Percentiles rank a stretch among this genome's conserved stretches.
Evolutionary conservation across 2,797 vertebrate species (phyloP).

Genomic region (Ctenosaura bakeri): DNA sequence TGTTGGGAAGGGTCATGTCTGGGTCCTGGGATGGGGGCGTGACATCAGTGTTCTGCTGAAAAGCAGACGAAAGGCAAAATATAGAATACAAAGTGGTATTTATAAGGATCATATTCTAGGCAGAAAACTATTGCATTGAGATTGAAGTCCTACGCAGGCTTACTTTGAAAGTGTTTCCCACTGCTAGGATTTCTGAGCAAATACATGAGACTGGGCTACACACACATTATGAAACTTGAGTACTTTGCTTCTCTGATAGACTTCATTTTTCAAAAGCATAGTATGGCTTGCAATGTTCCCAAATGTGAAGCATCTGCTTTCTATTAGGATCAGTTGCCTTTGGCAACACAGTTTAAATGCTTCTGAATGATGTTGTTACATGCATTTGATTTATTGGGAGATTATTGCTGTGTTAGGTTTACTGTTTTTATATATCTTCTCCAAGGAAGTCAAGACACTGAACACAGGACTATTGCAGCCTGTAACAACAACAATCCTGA

Average conservation of each 20-base stretch:
- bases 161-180: neutral
- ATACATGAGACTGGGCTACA: neutral
- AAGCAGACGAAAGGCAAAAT: neutral
- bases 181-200: neutral
- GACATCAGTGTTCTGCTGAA: neutral
- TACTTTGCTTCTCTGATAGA: neutral
- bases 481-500: neutral
- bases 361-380: neutral
- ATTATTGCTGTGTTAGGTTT: neutral
- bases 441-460: neutral
- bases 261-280: slow-evolving; percentile 7
- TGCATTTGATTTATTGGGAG: neutral
- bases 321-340: neutral
- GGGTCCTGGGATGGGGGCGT: too few species aligned
- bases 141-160: neutral
- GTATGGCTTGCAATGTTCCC: neutral
- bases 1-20: too few species aligned
- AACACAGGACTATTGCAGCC: neutral
- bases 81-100: neutral
- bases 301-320: neutral
- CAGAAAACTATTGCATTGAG: neutral
- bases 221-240: neutral
- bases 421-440: neutral
- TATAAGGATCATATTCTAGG: neutral
- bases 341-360: slow-evolving; percentile 10